These are phyloP conservation scores for Hemicordylus capensis DNA, from an alignment of 2,113 vertebrate genomes.

Conservation along the genomic window DNA sequence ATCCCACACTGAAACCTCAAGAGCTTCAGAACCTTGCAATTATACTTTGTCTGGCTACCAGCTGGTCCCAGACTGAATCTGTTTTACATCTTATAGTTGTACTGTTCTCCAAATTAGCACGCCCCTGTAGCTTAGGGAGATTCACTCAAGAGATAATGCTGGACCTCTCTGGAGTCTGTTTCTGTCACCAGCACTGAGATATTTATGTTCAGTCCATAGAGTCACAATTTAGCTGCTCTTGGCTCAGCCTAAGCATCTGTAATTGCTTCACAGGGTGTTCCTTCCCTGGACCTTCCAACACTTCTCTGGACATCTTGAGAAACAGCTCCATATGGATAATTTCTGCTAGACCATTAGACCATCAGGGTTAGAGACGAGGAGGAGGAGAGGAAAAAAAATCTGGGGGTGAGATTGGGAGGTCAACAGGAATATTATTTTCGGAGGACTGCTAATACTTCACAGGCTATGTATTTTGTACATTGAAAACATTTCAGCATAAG, in stretches of 20 bases:
- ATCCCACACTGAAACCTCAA: conserved; percentile 22
- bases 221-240: conserved; percentile 20
- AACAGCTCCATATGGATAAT: conserved; percentile 14
- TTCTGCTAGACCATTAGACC: conserved; percentile 10
- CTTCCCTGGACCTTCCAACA: not conserved
- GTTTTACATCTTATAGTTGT: conserved; percentile 46
- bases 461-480: not conserved
- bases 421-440: not conserved
- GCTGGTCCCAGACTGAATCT: conserved; percentile 51
- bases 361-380: not conserved
- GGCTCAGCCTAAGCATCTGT: not conserved
- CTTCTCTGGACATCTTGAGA: conserved; percentile 14
- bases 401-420: not conserved
- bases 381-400: not conserved
- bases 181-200: conserved; percentile 10
- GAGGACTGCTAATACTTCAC: not conserved
- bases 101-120: conserved; percentile 55
- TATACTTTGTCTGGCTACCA: conserved; percentile 53
- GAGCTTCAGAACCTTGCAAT: conserved; percentile 33
- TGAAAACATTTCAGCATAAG: not conserved
- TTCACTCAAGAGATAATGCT: conserved; percentile 25
- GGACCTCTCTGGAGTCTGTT: conserved; percentile 31
- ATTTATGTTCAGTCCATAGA: conserved; percentile 15
- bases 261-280: conserved; percentile 34
- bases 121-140: conserved; percentile 37